These are phyloP conservation scores for Caenorhabditis sp. DNA, from an alignment of 2,888 invertebrate genomes.

Conservation along the genomic window DNA sequence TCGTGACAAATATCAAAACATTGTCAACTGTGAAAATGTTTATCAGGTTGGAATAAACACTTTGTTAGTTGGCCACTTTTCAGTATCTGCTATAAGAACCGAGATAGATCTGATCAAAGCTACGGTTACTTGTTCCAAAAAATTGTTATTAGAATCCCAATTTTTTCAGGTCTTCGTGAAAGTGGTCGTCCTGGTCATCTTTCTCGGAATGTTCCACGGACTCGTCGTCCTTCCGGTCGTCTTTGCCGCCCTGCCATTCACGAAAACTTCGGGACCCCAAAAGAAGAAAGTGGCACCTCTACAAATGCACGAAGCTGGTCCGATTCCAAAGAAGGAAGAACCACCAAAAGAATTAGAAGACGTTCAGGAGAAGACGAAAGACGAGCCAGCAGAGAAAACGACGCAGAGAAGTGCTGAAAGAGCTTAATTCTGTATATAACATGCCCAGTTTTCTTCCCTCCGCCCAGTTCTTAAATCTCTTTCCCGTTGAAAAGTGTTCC, in stretches of 20 bases:
- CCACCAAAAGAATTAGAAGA: constrained; percentile 22
- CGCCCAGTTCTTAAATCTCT: constrained; percentile 9
- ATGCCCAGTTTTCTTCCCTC: background rate
- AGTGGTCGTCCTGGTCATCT: constrained; percentile 81
- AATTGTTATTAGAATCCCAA: too few relatives aligned
- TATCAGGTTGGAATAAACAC: too few relatives aligned
- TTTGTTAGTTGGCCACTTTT: too few relatives aligned
- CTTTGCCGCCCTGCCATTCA: constrained; percentile 79
- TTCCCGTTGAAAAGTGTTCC: constrained; percentile 22
- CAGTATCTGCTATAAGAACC: too few relatives aligned
- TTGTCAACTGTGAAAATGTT: too few relatives aligned
- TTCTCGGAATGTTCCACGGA: constrained; percentile 81
- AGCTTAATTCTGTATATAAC: constrained; percentile 9
- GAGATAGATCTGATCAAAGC: too few relatives aligned
- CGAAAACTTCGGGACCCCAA: constrained; percentile 69
- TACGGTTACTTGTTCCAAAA: too few relatives aligned
- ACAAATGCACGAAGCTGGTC: constrained; percentile 50
- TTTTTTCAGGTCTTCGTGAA: constrained; percentile 73
- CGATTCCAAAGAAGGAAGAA: constrained; percentile 57
- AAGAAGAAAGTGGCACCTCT: constrained; percentile 54
- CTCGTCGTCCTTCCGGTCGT: constrained; percentile 81
- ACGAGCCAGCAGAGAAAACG: constrained; percentile 16
- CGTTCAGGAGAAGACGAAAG: constrained; percentile 1
- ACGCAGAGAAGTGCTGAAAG: constrained; percentile 13
- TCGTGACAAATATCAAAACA: too few relatives aligned